Evolutionary conservation across 2,113 vertebrate species (phyloP), one percentile per base, ranked within the genome.

Genomic region (Arothron firmamentum): DNA sequence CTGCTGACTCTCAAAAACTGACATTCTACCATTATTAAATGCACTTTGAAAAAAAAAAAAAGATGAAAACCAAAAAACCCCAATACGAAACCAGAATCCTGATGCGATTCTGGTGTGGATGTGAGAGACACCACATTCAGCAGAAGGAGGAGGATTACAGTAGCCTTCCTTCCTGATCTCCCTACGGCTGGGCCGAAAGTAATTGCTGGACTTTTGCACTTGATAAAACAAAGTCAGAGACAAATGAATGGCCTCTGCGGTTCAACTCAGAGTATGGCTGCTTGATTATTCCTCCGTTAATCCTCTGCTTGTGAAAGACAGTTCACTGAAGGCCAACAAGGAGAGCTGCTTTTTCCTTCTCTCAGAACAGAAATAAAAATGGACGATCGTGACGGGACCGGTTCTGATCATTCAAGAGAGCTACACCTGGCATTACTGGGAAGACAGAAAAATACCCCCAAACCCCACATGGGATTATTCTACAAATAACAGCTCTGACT

Each of bases 231-330:
- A 54, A 79, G 73, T 42, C 38, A 4, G 49, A 81, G 56, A 82
- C 75, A 81, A 83, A 85, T 69, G 59, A 52, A 52, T 57, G 66
- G 41, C 59, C 63, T 64, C 54, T 17, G 0, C 42, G 62, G 62
- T 62, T 23, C 6, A 17, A 58, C 70, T 76, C 79, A 78, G 81
- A 78, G 71, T 66, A 52, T 81, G 73, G 63, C 46, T 48, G 28
- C 78, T 87, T 71, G 71, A 77, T 83, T 80, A 79, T 78, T 84
- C 64, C 65, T 75, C 61, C 54, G 66, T 62, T 85, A 84, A 85
- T 81, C 77, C 77, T 66, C 53, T 50, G 77, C 58, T 77, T 60
- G 51, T 51, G 65, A 77, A 74, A 78, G 72, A 58, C 72, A 62
- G 72, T 78, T 64, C 55, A 61, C 54, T 52, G 25, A 75, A 72